Percentiles rank a stretch among this genome's conserved stretches.
These are phyloP conservation scores for Sarcophaga variegata DNA, from an alignment of 2,888 invertebrate genomes.

Conservation along the genomic window DNA sequence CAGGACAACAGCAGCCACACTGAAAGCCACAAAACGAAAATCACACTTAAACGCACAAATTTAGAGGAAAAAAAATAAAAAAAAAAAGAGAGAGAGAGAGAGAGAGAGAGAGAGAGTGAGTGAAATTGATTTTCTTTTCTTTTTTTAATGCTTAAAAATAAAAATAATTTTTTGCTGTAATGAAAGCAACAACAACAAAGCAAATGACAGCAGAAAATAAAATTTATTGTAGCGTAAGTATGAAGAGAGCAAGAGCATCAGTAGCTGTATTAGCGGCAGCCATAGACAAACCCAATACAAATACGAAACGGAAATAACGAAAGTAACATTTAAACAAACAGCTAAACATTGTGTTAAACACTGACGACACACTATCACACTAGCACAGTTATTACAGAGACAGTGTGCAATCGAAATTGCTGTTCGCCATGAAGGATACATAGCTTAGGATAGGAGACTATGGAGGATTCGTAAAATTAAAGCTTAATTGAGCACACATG, in stretches of 20 bases:
- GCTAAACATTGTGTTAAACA: slow-evolving; percentile 19
- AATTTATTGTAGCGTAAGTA: slow-evolving; percentile 56
- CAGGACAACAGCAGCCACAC: slow-evolving; percentile 4
- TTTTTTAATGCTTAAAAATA: too few relatives aligned
- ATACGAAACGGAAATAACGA: slow-evolving; percentile 28
- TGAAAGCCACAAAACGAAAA: background rate
- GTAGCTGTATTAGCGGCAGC: background rate
- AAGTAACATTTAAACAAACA: slow-evolving; percentile 56
- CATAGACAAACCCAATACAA: slow-evolving; percentile 60
- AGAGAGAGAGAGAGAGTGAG: too few relatives aligned
- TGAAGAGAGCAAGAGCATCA: slow-evolving; percentile 8
- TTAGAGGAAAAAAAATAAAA: background rate
- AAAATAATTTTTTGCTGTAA: background rate
- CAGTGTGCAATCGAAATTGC: too few relatives aligned
- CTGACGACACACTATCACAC: too few relatives aligned
- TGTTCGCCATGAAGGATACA: too few relatives aligned
- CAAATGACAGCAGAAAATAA: slow-evolving; percentile 9
- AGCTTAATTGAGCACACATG: too few relatives aligned
- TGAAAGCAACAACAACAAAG: background rate
- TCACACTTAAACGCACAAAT: background rate
- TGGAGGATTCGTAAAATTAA: too few relatives aligned
- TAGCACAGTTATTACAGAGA: too few relatives aligned
- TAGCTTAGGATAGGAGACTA: too few relatives aligned
- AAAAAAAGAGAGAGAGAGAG: background rate
- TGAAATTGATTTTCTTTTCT: too few relatives aligned